Evolutionary conservation across 2,888 invertebrate genomes (phyloP).

Genomic region (Oscheius myriophilus): DNA sequence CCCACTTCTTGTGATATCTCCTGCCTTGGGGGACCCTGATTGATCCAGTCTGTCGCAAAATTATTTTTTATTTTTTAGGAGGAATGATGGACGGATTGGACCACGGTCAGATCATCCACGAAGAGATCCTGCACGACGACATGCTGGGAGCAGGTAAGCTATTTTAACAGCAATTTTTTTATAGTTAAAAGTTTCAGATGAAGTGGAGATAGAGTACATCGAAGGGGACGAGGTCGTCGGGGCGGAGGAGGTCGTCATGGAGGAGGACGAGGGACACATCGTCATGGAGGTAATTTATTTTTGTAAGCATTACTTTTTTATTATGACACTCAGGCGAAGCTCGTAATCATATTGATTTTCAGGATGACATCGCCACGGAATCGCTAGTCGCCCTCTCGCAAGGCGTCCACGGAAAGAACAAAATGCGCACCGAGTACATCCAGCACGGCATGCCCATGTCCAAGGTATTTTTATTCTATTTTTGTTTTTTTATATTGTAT

Average conservation of each 20-base stretch:
- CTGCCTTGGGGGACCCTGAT: too few relatives aligned
- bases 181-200: conserved; percentile 12
- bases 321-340: too few relatives aligned
- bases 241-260: conserved; percentile 11
- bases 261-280: conserved; percentile 14
- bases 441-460: conserved; percentile 4
- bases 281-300: conserved; percentile 8
- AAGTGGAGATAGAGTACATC: conserved; percentile 13
- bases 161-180: background rate
- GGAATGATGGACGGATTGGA: background rate
- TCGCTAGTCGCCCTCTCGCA: conserved; percentile 29
- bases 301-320: too few relatives aligned
- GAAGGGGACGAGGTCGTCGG: conserved; percentile 1
- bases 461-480: background rate
- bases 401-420: conserved; percentile 11
- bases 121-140: conserved; percentile 13
- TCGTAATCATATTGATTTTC: background rate
- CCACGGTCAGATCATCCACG: conserved; percentile 6
- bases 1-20: too few relatives aligned
- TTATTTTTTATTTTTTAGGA: too few relatives aligned
- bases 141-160: conserved; percentile 6
- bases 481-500: background rate
- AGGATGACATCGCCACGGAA: conserved; percentile 28
- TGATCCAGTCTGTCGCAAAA: too few relatives aligned
- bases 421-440: conserved; percentile 13